Evolutionary conservation across 1,140 invertebrate genomes (phyloP), one percentile per base, ranked within the genome.

Genomic region (Heliconius hermathena): DNA sequence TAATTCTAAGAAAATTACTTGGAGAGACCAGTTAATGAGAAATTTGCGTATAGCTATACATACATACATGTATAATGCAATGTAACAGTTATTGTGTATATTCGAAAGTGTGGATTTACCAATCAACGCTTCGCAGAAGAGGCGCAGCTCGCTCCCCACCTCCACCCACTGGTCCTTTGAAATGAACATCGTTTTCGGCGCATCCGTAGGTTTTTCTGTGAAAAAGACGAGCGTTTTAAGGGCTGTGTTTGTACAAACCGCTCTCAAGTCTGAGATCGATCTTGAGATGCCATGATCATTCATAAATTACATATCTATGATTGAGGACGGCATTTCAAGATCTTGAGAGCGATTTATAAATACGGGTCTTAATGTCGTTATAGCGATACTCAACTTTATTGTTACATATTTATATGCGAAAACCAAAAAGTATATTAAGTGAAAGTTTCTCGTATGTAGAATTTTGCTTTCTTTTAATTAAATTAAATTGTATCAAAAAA

Each of bases 121-220:
- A 71, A 97, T 95, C 88, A 97, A 97, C 77, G 97, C 97, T 92
- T 97, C 97, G 91, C 97, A 97, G 92, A 96, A 97, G 36, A 97
- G 92, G 80, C 97, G 94, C 16, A 96, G 94, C 13, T 94, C 90
- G 73, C 95, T 95, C 9, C 96, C 97, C 60, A 96, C 90, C 60
- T 93, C 92, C 73, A 95, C 91, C 91, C 94, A 93, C 86, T 94
- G 93, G 86, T 96, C 93, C 81, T 92, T 87, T 20, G 95, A 95
- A 54, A 95, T 92, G 89, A 95, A 96, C 83, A 96, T 96, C 71
- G 94, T 94, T 92, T 94, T 92, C 46, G 95, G 96, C 36, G 93
- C 90, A 82, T 96, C 95, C 9, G 95, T 94, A 52, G 95, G 88
- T 87, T 95, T 95, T 89, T 95, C 95, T 96, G 94, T 81, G 93